A percentile compares a stretch with the other conserved stretches of the same genome.
Evolutionary conservation across 2,797 vertebrate genomes (phyloP).

Genomic region (Danio kyathit): DNA sequence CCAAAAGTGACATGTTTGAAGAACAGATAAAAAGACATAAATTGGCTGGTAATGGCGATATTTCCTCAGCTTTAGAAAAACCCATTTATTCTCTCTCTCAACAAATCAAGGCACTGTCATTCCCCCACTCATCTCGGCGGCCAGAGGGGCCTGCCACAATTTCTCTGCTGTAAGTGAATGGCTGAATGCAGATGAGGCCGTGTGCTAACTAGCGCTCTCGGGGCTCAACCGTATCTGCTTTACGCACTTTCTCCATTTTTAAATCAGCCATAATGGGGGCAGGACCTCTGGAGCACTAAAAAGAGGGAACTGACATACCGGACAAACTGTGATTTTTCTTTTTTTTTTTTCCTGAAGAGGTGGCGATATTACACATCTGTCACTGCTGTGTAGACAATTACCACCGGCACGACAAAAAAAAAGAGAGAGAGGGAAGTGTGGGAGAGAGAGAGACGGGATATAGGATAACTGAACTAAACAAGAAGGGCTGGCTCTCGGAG

Average conservation of each 20-base stretch:
- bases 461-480: constrained; percentile 68
- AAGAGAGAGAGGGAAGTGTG: constrained; percentile 38
- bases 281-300: constrained; percentile 95
- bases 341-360: constrained; percentile 91
- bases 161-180: constrained; percentile 83
- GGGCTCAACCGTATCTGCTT: constrained; percentile 81
- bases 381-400: constrained; percentile 88
- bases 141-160: constrained; percentile 87
- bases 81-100: constrained; percentile 99
- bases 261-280: constrained; percentile 99
- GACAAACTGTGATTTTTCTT: constrained; percentile 96
- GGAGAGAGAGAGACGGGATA: constrained; percentile 9
- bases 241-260: constrained; percentile 89
- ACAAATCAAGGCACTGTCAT: constrained; percentile 99
- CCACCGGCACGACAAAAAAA: constrained; percentile 70
- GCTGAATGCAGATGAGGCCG: constrained; percentile 90
- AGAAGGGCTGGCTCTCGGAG: constrained; percentile 58
- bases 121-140: constrained; percentile 91
- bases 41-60: constrained; percentile 99
- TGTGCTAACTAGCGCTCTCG: constrained; percentile 78
- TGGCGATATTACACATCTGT: constrained; percentile 96
- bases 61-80: constrained; percentile 99
- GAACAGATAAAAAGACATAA: constrained; percentile 99
- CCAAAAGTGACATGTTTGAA: constrained; percentile 99
- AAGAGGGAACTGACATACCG: constrained; percentile 93